These are phyloP conservation scores for Drosophila merina DNA, from an alignment of 2,888 invertebrate genomes.

Conservation along the genomic window DNA sequence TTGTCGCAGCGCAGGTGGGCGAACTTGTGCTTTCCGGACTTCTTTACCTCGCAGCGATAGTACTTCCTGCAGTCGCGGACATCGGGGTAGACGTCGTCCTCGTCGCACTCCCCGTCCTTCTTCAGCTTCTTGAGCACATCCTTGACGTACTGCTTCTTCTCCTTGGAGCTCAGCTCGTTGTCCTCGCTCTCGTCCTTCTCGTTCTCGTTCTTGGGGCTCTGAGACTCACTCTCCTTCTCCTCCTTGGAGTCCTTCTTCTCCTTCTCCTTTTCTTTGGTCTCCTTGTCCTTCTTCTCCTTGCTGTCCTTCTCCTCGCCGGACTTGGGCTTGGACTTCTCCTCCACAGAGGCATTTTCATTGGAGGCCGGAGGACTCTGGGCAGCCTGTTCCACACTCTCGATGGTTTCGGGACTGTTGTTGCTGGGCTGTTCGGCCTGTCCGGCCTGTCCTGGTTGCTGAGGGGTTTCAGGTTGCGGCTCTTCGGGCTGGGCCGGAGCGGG, in stretches of 20 bases:
- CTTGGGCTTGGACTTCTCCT: slow-evolving; percentile 52
- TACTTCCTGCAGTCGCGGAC: slow-evolving; percentile 73
- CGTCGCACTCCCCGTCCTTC: slow-evolving; percentile 65
- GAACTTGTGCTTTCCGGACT: slow-evolving; percentile 65
- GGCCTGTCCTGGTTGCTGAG: slow-evolving; percentile 17
- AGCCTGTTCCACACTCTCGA: slow-evolving; percentile 57
- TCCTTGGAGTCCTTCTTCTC: slow-evolving; percentile 32
- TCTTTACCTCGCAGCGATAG: slow-evolving; percentile 74
- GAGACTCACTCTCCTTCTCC: slow-evolving; percentile 37
- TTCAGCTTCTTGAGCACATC: slow-evolving; percentile 68
- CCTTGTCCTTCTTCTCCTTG: slow-evolving; percentile 45
- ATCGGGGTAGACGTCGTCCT: slow-evolving; percentile 74
- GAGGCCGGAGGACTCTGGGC: slow-evolving; percentile 28
- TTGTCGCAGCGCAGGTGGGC: slow-evolving; percentile 70
- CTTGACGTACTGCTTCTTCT: slow-evolving; percentile 66
- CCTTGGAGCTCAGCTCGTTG: slow-evolving; percentile 52
- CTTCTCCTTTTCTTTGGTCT: slow-evolving; percentile 43
- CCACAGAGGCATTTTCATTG: slow-evolving; percentile 68
- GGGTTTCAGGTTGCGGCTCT: slow-evolving; percentile 16
- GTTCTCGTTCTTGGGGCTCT: slow-evolving; percentile 40
- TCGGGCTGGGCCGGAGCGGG: slow-evolving; percentile 25
- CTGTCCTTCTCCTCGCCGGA: slow-evolving; percentile 43
- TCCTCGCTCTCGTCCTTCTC: slow-evolving; percentile 40
- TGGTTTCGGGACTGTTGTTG: slow-evolving; percentile 21
- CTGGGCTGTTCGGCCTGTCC: slow-evolving; percentile 6